Evolutionary conservation across 2,888 invertebrate genomes (phyloP), one percentile per base, ranked within the genome.

Genomic region (Anthoptus insignis): DNA sequence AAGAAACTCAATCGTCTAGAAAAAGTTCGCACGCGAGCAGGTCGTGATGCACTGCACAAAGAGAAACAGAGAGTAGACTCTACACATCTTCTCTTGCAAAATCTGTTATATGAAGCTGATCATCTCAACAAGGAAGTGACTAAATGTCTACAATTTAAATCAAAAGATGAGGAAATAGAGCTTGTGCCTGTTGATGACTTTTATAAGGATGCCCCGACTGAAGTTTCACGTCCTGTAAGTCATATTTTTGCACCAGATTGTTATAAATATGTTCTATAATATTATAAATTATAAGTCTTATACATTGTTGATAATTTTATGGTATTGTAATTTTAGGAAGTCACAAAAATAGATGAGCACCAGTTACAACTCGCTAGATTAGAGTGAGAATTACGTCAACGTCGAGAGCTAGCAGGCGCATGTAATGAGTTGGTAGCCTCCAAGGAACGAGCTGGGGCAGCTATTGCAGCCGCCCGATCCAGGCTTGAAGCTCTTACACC

Each of bases 91-190:
- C 97, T 98, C 75, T 93, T 99, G 60, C 99, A 99, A 88, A 99
- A 99, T 90, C 94, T 99, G 57, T 91, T 99, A 5, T 99, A 99
- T 84, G 99, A 99, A 94, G 96, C 97, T 8, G 97, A 98, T 81
- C 98, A 99, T 91, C 93, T 99, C 19, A 97, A 98, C 74, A 98
- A 98, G 76, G 99, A 99, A 94, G 98, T 98, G n/a, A 96, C 97
- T 19, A 98, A 98, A 80, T 99, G 99, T 81, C 94, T 98, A 66
- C 98, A 99, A 81, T 99, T 99, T 83, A 99, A 98, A 82, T 99
- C 99, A 9, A 97, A 98, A 84, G 98, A 99, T 94, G 98, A 99
- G 88, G 97, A 97, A 80, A 98, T 99, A 77, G 97, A 98, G 79
- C 93, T 99, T 56, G 97, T 99, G 1, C 88, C 97, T 0, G 94